Evolutionary conservation across 2,797 vertebrate genomes (phyloP).

Genomic region (Agapornis canus): DNA sequence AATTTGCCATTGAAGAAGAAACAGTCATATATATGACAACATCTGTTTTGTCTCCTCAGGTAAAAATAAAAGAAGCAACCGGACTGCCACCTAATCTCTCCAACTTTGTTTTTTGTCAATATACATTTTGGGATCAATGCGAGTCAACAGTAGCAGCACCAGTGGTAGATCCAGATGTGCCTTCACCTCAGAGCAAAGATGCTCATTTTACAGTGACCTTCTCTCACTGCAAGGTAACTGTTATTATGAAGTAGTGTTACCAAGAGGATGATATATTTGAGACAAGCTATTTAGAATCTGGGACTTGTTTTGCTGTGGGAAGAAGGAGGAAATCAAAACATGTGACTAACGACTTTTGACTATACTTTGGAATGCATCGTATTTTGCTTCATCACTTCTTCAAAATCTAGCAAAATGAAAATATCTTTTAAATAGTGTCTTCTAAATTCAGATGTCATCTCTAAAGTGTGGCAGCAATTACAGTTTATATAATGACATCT

Average conservation of each 20-base stretch:
- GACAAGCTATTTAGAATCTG: not conserved
- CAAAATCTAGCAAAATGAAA: not conserved
- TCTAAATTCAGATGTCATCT: not conserved
- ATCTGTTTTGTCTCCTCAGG: slow-evolving; percentile 75
- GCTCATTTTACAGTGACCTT: slow-evolving; percentile 91
- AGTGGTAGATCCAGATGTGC: slow-evolving; percentile 92
- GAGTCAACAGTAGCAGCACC: slow-evolving; percentile 92
- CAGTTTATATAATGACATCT: not conserved
- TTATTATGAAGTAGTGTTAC: not conserved
- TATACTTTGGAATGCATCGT: not conserved
- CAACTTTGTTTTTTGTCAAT: slow-evolving; percentile 99
- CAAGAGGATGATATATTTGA: not conserved
- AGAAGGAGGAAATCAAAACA: not conserved
- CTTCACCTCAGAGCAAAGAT: slow-evolving; percentile 84
- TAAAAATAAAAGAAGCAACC: slow-evolving; percentile 93
- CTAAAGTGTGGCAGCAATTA: not conserved
- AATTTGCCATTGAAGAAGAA: not conserved
- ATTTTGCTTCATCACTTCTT: not conserved
- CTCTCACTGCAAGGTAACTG: slow-evolving; percentile 89
- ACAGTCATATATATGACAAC: not conserved
- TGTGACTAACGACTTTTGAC: not conserved
- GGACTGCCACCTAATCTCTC: slow-evolving; percentile 93
- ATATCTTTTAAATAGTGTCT: not conserved
- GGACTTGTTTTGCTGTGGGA: not conserved
- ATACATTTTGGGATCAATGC: slow-evolving; percentile 94